Evolutionary conservation across 2,888 invertebrate species (phyloP).

Genomic region (Plebejus anna): DNA sequence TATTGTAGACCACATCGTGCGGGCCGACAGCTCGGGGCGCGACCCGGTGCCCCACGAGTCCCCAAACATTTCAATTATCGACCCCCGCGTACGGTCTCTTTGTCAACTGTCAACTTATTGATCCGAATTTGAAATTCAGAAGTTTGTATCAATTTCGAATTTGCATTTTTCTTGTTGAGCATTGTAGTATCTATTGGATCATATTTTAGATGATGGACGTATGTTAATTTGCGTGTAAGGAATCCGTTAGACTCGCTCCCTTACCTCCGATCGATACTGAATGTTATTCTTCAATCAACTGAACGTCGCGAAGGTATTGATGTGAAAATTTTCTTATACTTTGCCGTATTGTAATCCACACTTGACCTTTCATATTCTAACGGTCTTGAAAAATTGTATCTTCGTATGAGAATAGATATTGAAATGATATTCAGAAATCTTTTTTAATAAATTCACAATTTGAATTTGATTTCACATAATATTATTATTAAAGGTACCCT

Average conservation of each 20-base stretch:
- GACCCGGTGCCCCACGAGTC: conserved; percentile 67
- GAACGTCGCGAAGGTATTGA: conserved; percentile 66
- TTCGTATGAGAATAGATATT: conserved; percentile 1
- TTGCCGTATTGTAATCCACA: conserved; percentile 43
- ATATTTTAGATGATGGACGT: conserved; percentile 72
- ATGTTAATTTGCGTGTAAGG: conserved; percentile 65
- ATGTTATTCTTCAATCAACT: conserved; percentile 75
- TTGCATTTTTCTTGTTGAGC: conserved; percentile 56
- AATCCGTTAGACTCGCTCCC: conserved; percentile 46
- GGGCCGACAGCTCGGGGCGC: conserved; percentile 61
- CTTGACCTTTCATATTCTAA: conserved; percentile 62
- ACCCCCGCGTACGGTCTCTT: conserved; percentile 39
- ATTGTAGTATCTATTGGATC: conserved; percentile 54
- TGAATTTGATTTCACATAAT: not conserved
- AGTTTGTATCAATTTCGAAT: conserved; percentile 65
- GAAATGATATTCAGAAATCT: not conserved
- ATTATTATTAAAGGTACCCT: not conserved
- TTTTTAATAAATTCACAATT: not conserved
- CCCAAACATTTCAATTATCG: conserved; percentile 49
- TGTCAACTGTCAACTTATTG: conserved; percentile 24
- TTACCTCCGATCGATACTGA: conserved; percentile 50
- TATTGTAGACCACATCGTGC: conserved; percentile 70
- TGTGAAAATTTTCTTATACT: conserved; percentile 55
- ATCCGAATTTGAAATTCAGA: conserved; percentile 35
- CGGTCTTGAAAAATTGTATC: conserved; percentile 50